Evolutionary conservation across 2,888 invertebrate genomes (phyloP), one percentile per base, ranked within the genome.

Genomic region (Chrysolina haemoptera): DNA sequence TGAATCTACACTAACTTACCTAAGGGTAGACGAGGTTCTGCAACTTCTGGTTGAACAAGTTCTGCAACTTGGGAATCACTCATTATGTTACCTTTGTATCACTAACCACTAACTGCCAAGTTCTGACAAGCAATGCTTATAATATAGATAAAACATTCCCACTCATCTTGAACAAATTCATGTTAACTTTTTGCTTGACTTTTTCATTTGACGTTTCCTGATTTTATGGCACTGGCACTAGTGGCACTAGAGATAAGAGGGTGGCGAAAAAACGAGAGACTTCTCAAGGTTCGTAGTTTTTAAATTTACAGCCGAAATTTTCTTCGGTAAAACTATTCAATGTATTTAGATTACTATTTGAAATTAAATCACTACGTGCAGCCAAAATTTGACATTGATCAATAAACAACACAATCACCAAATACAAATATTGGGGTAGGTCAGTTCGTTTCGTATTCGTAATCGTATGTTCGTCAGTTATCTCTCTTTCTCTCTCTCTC

Each of bases 201-300:
- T 59, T 59, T 59, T 59, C 16, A 35, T 8, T 27, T 59, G 59
- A 59, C 59, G 35, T 59, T 59, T 27, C n/a, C 35, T 12, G 14
- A 11, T 59, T 59, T 59, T 22, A 59, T 59, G n/a, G n/a, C n/a
- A n/a, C 8, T 14, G 53, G 27, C n/a, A n/a, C n/a, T n/a, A n/a
- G n/a, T n/a, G n/a, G 16, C 20, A 59, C 22, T 59, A 27, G 35
- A 59, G 35, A 59, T 59, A 35, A 59, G 59, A 59, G n/a, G 35
- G 35, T 27, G 10, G n/a, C 1, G n/a, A 9, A 59, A 59, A 59
- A 59, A 59, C 6, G 12, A 59, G 16, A 1, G 14, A 59, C 35
- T 27, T 27, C 22, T 59, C 35, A 27, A 59, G 14, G 27, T n/a
- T n/a, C 12, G 8, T 4, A 4, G 46, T 14, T 59, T 35, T 59